phyloP scores from a whole-genome alignment of 2,113 vertebrate genomes.

The Leptosomus discolor region DNA sequence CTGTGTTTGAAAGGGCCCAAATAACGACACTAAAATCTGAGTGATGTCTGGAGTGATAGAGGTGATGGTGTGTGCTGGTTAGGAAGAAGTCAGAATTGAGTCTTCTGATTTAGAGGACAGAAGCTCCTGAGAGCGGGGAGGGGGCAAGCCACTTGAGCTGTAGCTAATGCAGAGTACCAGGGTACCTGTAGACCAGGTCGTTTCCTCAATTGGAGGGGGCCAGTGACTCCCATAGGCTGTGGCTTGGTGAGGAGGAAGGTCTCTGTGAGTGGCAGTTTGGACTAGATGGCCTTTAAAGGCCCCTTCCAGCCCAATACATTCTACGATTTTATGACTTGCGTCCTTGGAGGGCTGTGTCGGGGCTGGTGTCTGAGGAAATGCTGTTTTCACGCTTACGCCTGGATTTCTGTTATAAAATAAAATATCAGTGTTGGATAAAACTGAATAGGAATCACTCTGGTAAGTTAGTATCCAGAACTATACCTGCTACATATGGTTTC shows the following conservation, averaged over 20 bases:
- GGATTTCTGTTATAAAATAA: background rate
- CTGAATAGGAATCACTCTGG: background rate
- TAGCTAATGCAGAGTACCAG: background rate
- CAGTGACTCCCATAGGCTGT: accelerated
- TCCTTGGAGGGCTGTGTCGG: background rate
- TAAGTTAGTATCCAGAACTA: background rate
- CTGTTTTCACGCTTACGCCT: accelerated
- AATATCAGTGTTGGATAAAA: background rate
- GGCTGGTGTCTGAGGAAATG: background rate
- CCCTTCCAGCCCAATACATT: no score
- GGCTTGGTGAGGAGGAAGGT: background rate
- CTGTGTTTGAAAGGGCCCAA: background rate
- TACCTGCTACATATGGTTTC: background rate
- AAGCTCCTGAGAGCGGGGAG: background rate
- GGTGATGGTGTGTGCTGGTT: background rate
- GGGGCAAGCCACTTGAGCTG: background rate
- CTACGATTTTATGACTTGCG: no score
- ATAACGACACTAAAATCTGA: background rate
- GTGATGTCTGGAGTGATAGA: background rate
- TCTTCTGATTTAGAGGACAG: background rate
- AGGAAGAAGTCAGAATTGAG: background rate
- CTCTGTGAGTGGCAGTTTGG: background rate
- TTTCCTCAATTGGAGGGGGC: accelerated
- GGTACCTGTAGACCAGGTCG: no score
- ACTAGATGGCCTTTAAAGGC: no score